Evolutionary conservation across 2,797 vertebrate genomes (phyloP).

Genomic region (Hyperoplus immaculatus): DNA sequence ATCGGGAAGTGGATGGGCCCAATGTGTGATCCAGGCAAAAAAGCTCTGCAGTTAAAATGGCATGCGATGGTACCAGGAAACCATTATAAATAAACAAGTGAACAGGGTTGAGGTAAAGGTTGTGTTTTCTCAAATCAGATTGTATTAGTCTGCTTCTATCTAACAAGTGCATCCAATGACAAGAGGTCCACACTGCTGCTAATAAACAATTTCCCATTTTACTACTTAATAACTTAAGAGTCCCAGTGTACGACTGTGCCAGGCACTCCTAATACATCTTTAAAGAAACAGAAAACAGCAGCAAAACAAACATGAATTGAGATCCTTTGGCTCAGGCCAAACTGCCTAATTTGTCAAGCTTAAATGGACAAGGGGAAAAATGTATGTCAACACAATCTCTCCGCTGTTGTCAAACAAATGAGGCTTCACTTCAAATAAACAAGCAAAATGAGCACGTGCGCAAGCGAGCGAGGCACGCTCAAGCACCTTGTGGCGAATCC

Average conservation of each 20-base stretch:
- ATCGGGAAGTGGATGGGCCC: conserved; percentile 51
- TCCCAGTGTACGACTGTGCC: conserved; percentile 38
- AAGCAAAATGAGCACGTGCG: conserved; percentile 46
- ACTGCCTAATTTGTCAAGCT: conserved; percentile 68
- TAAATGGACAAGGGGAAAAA: conserved; percentile 51
- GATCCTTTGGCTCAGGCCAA: conserved; percentile 59
- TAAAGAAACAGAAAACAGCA: conserved; percentile 44
- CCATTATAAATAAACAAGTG: conserved; percentile 73
- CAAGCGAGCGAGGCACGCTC: conserved; percentile 35
- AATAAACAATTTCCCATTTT: conserved; percentile 69
- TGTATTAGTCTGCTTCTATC: conserved; percentile 32
- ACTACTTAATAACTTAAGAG: conserved; percentile 73
- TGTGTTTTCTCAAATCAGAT: conserved; percentile 53
- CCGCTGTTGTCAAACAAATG: conserved; percentile 56
- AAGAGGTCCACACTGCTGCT: conserved; percentile 57
- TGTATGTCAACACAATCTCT: conserved; percentile 54
- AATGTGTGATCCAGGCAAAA: conserved; percentile 56
- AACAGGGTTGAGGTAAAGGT: conserved; percentile 59
- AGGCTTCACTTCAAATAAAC: conserved; percentile 63
- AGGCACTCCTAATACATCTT: conserved; percentile 68
- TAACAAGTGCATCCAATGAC: conserved; percentile 28
- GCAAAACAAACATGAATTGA: conserved; percentile 49
- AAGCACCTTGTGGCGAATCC: conserved; percentile 68
- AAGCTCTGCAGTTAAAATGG: conserved; percentile 55
- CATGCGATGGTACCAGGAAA: conserved; percentile 49